These are phyloP conservation scores for Apteryx mantelli DNA, from an alignment of 2,113 vertebrate species.

Conservation along the genomic window DNA sequence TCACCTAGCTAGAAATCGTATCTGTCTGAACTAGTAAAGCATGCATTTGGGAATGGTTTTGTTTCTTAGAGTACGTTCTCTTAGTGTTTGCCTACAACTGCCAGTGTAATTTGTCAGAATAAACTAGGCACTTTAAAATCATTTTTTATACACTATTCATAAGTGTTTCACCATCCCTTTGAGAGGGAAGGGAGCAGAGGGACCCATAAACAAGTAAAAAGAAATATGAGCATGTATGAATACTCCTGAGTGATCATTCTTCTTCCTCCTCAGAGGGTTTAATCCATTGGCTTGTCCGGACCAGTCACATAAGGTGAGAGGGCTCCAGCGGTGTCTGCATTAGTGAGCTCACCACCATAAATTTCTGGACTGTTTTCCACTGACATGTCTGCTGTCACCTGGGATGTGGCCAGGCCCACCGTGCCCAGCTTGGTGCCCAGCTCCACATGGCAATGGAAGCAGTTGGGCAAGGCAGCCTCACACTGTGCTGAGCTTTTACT, in stretches of 20 bases:
- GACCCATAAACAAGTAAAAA: constrained; percentile 11
- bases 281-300: neutral
- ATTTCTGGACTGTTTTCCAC: neutral
- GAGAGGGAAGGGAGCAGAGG: neutral
- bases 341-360: neutral
- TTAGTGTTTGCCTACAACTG: neutral
- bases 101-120: constrained; percentile 21
- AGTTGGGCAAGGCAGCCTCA: neutral
- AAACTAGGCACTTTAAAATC: neutral
- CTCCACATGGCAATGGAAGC: neutral
- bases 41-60: constrained; percentile 7
- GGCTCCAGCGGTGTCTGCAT: neutral
- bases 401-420: neutral
- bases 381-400: neutral
- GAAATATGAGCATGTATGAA: neutral
- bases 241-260: neutral
- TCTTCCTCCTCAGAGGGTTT: neutral
- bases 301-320: neutral
- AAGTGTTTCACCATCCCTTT: constrained; percentile 5
- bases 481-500: neutral
- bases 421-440: neutral
- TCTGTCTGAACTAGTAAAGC: neutral
- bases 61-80: neutral
- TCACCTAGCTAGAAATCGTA: constrained; percentile 11
- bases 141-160: neutral